phyloP scores from a whole-genome alignment of 2,113 vertebrate species.

The Lagenorhynchus albirostris region DNA sequence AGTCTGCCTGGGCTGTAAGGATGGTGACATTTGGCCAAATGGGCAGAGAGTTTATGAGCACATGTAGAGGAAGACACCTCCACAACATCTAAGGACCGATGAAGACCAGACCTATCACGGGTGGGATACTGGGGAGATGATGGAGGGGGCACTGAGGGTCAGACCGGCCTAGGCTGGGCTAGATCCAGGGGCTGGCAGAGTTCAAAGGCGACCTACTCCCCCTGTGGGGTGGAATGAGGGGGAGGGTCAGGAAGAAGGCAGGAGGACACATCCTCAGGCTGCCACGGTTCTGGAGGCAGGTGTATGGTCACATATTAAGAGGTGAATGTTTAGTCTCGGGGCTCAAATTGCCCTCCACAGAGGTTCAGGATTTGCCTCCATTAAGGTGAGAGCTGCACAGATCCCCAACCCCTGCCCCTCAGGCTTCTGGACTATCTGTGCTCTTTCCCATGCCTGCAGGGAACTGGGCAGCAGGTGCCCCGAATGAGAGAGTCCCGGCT shows the following conservation, averaged over 20 bases:
- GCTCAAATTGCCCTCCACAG: not conserved
- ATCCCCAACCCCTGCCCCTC: not conserved
- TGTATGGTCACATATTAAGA: not conserved
- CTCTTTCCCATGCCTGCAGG: not conserved
- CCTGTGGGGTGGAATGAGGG: too few relatives aligned
- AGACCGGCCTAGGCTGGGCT: not conserved
- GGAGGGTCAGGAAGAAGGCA: not conserved
- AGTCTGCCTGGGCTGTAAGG: not conserved
- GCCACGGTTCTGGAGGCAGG: not conserved
- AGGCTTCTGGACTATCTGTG: not conserved
- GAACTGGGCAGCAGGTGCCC: not conserved
- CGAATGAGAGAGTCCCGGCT: fast-evolving
- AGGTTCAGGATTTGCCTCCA: not conserved
- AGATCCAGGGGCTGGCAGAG: not conserved
- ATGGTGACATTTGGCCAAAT: not conserved
- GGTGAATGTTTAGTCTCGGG: not conserved
- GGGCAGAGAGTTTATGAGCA: not conserved
- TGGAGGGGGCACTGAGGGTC: not conserved
- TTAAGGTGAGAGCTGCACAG: too few relatives aligned
- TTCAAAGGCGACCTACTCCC: not conserved
- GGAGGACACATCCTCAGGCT: not conserved
- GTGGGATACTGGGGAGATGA: not conserved
- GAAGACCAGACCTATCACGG: not conserved
- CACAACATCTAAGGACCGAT: not conserved
- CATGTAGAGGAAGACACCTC: too few relatives aligned